These are phyloP conservation scores for Oxyruncus cristatus DNA, from an alignment of 2,113 vertebrate genomes.

Conservation along the genomic window DNA sequence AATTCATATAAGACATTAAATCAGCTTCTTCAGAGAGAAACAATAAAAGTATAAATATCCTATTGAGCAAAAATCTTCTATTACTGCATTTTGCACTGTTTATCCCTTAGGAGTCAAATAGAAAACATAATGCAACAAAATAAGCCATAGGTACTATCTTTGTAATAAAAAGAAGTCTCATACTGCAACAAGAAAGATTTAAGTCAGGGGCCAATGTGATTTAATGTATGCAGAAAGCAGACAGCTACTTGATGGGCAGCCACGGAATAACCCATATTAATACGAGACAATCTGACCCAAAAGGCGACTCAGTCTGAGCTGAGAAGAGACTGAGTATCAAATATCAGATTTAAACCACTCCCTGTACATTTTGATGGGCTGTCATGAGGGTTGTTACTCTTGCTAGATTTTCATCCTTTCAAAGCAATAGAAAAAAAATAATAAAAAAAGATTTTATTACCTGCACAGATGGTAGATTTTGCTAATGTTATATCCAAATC, in stretches of 20 bases:
- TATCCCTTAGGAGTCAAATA: background rate
- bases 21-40: slow-evolving; percentile 9
- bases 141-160: background rate
- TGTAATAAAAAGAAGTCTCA: background rate
- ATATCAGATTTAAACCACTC: background rate
- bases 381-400: background rate
- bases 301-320: background rate
- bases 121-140: background rate
- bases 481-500: background rate
- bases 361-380: background rate
- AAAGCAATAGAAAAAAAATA: background rate
- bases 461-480: slow-evolving; percentile 37
- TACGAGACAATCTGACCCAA: background rate
- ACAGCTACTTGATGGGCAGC: background rate
- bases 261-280: background rate
- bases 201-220: background rate
- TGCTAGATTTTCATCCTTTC: background rate
- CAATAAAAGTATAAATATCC: background rate
- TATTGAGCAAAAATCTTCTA: background rate
- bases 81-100: background rate
- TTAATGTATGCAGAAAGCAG: background rate
- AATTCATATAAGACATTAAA: background rate
- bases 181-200: background rate
- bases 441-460: slow-evolving; percentile 6
- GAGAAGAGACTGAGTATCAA: background rate